phyloP scores from a whole-genome alignment of 1,140 invertebrate species.

The Drosophila bocqueti region DNA sequence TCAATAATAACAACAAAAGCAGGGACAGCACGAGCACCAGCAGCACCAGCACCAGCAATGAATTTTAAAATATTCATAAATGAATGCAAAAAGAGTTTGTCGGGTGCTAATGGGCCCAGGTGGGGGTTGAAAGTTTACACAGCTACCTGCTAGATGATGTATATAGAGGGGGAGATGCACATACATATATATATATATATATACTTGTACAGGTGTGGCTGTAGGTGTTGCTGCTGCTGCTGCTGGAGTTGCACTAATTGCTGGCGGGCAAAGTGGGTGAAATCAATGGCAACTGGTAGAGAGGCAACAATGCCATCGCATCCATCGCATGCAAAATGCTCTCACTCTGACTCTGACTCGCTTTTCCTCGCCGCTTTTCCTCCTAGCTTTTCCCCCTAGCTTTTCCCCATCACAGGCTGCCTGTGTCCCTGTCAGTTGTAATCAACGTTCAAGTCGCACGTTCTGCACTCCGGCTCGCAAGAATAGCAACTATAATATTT shows the following conservation, averaged over 20 bases:
- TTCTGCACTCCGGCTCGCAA: background rate
- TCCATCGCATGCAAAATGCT: conserved; percentile 54
- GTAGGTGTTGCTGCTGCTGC: conserved; percentile 20
- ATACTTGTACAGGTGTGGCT: background rate
- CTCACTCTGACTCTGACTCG: no score
- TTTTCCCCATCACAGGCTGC: conserved; percentile 6
- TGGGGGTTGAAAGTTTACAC: conserved; percentile 55
- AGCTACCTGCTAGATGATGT: conserved; percentile 13
- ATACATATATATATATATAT: no score
- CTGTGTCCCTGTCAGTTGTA: conserved; percentile 67
- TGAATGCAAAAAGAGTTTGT: conserved; percentile 59
- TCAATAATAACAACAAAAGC: conserved; percentile 66
- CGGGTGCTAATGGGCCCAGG: conserved; percentile 39
- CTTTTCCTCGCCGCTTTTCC: conserved; percentile 3
- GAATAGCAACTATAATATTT: background rate
- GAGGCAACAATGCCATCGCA: conserved; percentile 38
- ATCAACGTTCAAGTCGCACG: conserved; percentile 70
- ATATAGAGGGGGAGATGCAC: no score
- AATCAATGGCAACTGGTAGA: conserved; percentile 64
- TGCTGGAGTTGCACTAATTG: conserved; percentile 72
- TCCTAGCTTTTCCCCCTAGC: background rate
- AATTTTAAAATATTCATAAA: conserved; percentile 82
- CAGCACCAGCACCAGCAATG: conserved; percentile 54
- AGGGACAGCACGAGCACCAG: conserved; percentile 18
- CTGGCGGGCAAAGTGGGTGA: conserved; percentile 62